Percentiles rank a stretch among this genome's conserved stretches.
Evolutionary conservation across 1,140 invertebrate genomes (phyloP).

Genomic region (Oryzaephilus surinamensis): DNA sequence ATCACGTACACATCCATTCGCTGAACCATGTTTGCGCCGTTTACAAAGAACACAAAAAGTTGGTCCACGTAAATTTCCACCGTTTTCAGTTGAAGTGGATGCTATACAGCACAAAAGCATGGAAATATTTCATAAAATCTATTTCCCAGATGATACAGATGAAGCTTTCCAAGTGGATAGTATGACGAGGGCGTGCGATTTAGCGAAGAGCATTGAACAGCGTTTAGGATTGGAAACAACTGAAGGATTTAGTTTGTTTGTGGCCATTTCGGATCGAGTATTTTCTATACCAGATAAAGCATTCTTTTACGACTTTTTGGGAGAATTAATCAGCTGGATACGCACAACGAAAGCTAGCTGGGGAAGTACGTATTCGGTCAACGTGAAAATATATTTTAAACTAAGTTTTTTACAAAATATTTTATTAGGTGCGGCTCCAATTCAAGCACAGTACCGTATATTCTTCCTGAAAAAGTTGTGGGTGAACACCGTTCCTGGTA

Average conservation of each 20-base stretch:
- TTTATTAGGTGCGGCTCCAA: conserved; percentile 37
- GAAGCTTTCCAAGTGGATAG: conserved; percentile 72
- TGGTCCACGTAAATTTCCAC: conserved; percentile 75
- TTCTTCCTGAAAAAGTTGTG: conserved; percentile 97
- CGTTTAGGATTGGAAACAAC: conserved; percentile 61
- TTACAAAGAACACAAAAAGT: conserved; percentile 70
- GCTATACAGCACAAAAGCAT: conserved; percentile 89
- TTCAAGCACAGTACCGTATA: conserved; percentile 81
- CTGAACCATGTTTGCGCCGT: conserved; percentile 70
- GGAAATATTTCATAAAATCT: conserved; percentile 88
- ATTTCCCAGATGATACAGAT: conserved; percentile 88
- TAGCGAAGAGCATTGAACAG: conserved; percentile 71
- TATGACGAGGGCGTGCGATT: conserved; percentile 70
- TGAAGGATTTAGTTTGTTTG: conserved; percentile 86
- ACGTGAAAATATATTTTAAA: background rate
- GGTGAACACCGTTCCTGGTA: conserved; percentile 81
- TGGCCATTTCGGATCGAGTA: conserved; percentile 87
- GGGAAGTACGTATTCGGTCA: conserved; percentile 47
- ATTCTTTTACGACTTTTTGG: conserved; percentile 93
- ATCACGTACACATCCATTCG: conserved; percentile 63
- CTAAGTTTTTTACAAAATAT: too few species aligned
- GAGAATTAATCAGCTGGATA: conserved; percentile 79
- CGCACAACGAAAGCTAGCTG: conserved; percentile 64
- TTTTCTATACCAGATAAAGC: conserved; percentile 86
- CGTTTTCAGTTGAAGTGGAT: conserved; percentile 89